phyloP scores from a whole-genome alignment of 2,113 vertebrate genomes.

The Erinaceus europaeus region DNA sequence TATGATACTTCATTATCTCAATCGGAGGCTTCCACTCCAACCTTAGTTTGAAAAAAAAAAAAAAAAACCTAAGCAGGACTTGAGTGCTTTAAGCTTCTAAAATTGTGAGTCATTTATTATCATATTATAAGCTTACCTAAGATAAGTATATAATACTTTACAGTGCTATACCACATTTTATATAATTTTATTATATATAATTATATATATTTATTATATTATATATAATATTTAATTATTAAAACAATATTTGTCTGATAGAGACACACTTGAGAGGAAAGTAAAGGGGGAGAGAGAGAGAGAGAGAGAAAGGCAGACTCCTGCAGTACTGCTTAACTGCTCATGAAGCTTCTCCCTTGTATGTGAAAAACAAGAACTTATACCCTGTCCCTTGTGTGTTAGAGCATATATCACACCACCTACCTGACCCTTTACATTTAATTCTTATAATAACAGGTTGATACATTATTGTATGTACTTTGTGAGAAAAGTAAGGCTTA shows the following conservation, averaged over 20 bases:
- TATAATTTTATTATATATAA: neutral
- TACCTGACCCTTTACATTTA: too few relatives aligned
- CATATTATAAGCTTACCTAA: neutral
- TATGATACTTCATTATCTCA: neutral
- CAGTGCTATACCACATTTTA: neutral
- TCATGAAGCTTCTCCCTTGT: too few relatives aligned
- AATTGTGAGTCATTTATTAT: neutral
- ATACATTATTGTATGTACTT: neutral
- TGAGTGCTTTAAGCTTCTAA: neutral
- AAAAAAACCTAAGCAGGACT: neutral
- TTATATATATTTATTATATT: neutral
- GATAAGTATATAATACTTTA: neutral
- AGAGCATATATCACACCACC: too few relatives aligned
- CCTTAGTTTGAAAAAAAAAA: neutral
- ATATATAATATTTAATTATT: too few relatives aligned
- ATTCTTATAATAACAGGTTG: neutral
- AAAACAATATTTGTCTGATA: too few relatives aligned
- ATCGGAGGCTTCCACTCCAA: rapidly evolving
- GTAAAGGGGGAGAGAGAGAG: too few relatives aligned
- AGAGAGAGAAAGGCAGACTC: too few relatives aligned
- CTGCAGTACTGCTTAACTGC: too few relatives aligned
- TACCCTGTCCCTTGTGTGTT: too few relatives aligned
- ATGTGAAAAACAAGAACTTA: too few relatives aligned
- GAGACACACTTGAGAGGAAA: too few relatives aligned
- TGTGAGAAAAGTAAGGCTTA: neutral